Base-by-base conservation (phyloP, 2,113 vertebrate species). In the Triplophysa siluroides region DNA sequence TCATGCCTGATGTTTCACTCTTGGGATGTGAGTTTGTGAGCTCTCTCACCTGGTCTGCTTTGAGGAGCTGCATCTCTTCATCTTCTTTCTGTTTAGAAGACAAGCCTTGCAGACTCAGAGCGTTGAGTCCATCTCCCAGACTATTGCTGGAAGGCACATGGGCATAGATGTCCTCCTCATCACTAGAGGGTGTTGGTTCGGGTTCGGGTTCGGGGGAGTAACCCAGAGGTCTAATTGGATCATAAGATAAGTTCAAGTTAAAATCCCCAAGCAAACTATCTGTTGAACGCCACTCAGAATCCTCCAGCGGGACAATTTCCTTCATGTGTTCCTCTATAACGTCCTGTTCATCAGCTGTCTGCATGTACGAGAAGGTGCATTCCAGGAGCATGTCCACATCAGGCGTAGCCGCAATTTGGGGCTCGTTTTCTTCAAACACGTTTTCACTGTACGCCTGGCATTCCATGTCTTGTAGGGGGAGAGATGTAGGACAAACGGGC, bases 81-180 rank as follows among this genome's bases (percentile, higher is more conserved):
- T 86, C 7, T 58, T 82, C 92, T 0, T 52, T 14, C 1, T 64
- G 77, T 11, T 63, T 76, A 18, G 83, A 80, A 13, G 66, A 21
- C 21, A 61, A 77, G 0, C 24, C 56, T 78, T 94, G 93, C 21
- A 83, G 85, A 71, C 80, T 86, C 14, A 24, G 47, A 45, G 78
- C 83, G 9, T 83, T 85, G 60, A 78, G 76, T 23, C 78, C 77
- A 16, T 96, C 94, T 0, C 89, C 86, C 50, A 91, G 21, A 3
- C 93, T 94, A 0, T 88, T 85, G 70, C 91, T 92, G 0, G 92
- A 92, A 26, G 92, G 92, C 58, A 92, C 87, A 0, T 90, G 93
- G 8, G 91, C 88, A 62, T 99, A 99, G 88, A 99, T 99, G 88
- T 99, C 98, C 79, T 94, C 96, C 14, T 99, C 98, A 12, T 99